Evolutionary conservation across 2,113 vertebrate genomes (phyloP).

Genomic region (Leucosticte australis): DNA sequence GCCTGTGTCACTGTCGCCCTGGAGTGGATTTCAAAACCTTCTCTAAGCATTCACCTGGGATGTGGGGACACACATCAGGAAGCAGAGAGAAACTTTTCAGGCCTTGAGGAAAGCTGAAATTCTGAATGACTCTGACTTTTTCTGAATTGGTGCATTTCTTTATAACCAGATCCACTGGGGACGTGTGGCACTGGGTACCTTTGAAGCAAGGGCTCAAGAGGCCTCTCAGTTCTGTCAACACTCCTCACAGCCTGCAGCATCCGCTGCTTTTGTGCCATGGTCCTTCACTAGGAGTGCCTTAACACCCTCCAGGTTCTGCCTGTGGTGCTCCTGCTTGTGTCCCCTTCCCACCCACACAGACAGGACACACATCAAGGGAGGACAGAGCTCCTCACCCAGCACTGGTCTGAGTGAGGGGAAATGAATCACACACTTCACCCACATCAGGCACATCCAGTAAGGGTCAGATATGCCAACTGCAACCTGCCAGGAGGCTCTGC

Average conservation of each 20-base stretch:
- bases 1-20: background rate
- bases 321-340: background rate
- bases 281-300: background rate
- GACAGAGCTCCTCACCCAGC: background rate
- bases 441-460: background rate
- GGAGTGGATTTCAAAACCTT: background rate
- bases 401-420: background rate
- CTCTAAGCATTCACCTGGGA: background rate
- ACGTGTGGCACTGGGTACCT: fast-evolving
- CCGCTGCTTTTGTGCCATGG: background rate
- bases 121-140: background rate
- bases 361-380: background rate
- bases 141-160: background rate
- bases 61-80: background rate
- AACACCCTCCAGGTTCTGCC: background rate
- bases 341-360: background rate
- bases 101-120: background rate
- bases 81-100: background rate
- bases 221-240: background rate
- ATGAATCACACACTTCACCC: background rate
- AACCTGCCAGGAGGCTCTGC: background rate
- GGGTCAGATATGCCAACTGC: background rate
- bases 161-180: fast-evolving
- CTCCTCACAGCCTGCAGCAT: background rate
- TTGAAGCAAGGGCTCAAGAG: background rate